Evolutionary conservation across 1,140 invertebrate genomes (phyloP).

Genomic region (Heterodera schachtii): DNA sequence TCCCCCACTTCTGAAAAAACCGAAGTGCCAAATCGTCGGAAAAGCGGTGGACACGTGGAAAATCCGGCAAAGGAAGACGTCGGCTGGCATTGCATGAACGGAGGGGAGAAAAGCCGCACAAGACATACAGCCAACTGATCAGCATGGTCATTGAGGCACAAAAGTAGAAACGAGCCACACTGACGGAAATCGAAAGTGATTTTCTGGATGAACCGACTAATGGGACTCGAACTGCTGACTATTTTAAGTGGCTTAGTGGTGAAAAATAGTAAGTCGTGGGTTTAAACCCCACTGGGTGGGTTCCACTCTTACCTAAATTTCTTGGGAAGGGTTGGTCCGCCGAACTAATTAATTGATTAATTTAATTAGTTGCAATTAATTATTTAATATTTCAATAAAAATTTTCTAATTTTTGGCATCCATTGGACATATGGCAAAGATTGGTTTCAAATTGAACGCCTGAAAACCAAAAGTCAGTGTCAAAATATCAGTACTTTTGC

Average conservation of each 20-base stretch:
- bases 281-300: too few relatives aligned
- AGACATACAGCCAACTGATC: conserved; percentile 43
- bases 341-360: too few relatives aligned
- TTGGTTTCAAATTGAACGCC: background rate
- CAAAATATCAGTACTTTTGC: too few relatives aligned
- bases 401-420: background rate
- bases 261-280: too few relatives aligned
- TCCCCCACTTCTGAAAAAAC: background rate
- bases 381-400: too few relatives aligned
- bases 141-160: conserved; percentile 31
- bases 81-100: conserved; percentile 5
- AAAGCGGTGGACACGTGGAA: background rate
- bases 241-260: too few relatives aligned
- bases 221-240: too few relatives aligned
- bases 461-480: background rate
- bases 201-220: too few relatives aligned
- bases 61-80: background rate
- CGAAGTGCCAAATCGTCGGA: background rate
- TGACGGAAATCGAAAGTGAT: too few relatives aligned
- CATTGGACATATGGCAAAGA: background rate
- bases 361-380: too few relatives aligned
- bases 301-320: too few relatives aligned
- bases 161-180: conserved; percentile 27
- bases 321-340: conserved; percentile 28
- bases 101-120: conserved; percentile 27